Evolutionary conservation across 2,113 vertebrate species (phyloP), one percentile per base, ranked within the genome.

Genomic region (Lates calcarifer): DNA sequence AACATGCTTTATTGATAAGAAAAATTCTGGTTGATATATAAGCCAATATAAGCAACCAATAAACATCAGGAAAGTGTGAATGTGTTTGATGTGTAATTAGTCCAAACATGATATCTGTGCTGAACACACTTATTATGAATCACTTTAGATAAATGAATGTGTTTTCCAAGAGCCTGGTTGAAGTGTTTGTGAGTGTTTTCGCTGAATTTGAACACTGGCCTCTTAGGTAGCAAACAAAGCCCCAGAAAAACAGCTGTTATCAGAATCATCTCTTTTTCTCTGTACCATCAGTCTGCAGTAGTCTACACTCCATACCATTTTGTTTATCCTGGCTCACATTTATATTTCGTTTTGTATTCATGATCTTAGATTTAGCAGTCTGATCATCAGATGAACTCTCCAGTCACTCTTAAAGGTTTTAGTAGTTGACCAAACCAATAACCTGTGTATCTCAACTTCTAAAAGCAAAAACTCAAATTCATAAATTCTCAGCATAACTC

Each of bases 221-320:
- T 67, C 20, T 63, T 18, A 24, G 2, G 13, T 13, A 14, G 47
- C 58, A 55, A 41, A 43, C 43, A 31, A 66, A 47, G 24, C 24
- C 47, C 43, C 33, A 33, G 43, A 11, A 29, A 37, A 53, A 39
- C 71, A 73, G 14, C 71, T 74, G 71, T 61, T 61, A 35, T 9
- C 20, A 24, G 7, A 73, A 60, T 47, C n/a, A 47, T 60, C 24
- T 39, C 13, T 24, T 26, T 41, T 31, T 29, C 35, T 37, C n/a
- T 37, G 35, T 37, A 37, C 6, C 35, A 37, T 6, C 10, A 37
- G 35, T 6, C 6, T 6, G 35, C 33, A 10, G 1, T 37, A 10
- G 35, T 37, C 3, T 37, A 37, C 35, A 37, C 6, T 9, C 35
- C 6, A 9, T 37, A 37, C 35, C 35, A 37, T 7, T 37, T 37